Evolutionary conservation across 2,797 vertebrate species (phyloP), one percentile per base, ranked within the genome.

Genomic region (Scomberomorus guttatus): DNA sequence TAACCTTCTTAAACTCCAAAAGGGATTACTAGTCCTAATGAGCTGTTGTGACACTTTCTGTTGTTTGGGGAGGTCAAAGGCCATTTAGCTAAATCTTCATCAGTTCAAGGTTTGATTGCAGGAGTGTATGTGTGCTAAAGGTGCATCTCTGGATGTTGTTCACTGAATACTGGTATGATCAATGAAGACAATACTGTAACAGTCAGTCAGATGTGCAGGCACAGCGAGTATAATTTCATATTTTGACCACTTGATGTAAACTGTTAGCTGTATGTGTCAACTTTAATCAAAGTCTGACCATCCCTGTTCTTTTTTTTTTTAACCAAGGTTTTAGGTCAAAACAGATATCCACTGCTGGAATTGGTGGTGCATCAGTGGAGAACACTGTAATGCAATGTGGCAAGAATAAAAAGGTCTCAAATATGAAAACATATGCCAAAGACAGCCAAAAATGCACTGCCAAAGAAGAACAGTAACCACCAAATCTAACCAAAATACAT

Each of bases 11-110:
- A 77, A 84, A 90, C 87, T 88, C 89, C 86, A 74, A 76, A 44
- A 72, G 65, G 72, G 77, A 90, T 92, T 87, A 92, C 51, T 39
- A 42, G 24, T 72, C 20, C 48, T 90, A 89, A 92, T 90, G 75
- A 89, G 83, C 61, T 60, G 71, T 75, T 83, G 81, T 83, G 82
- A 88, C 77, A 84, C 63, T 57, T 82, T 56, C 34, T 67, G 54
- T 67, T 81, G 64, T 37, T 80, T 13, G 11, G 29, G 52, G 42
- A 62, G 71, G 61, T 85, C 61, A 83, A 77, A 84, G 74, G 64
- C 10, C 65, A 65, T 52, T 80, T 75, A 29, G 39, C 46, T 24
- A 44, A 69, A 51, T 44, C 34, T 62, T 77, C 27, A 67, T 56
- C 39, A 25, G 52, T 60, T 51, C 27, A 78, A 61, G 27, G 27